phyloP scores from a whole-genome alignment of 2,113 vertebrate species.

The Zapus hudsonius region DNA sequence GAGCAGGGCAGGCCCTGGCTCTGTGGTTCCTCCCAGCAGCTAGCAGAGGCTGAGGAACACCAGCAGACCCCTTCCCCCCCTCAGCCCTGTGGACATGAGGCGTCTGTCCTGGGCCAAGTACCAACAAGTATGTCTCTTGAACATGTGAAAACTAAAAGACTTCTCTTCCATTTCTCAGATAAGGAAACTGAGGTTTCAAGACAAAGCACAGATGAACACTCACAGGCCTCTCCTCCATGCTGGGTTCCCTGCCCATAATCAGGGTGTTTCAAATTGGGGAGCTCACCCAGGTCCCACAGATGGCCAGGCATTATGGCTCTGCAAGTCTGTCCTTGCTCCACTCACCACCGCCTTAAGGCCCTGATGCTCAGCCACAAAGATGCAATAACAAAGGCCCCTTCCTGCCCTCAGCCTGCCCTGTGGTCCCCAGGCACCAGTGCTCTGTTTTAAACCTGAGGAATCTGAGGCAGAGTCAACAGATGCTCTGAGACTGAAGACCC shows the following conservation, averaged over 20 bases:
- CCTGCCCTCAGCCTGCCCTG: not conserved
- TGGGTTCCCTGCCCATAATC: not conserved
- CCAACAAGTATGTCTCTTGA: not conserved
- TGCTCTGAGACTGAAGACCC: not conserved
- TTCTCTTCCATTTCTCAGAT: not conserved
- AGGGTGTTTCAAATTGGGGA: not conserved
- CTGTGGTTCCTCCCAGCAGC: not conserved
- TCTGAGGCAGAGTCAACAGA: not conserved
- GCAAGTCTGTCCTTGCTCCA: not conserved
- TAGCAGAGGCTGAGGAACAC: not conserved
- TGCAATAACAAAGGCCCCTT: not conserved
- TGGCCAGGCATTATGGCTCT: not conserved
- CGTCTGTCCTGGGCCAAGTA: not conserved
- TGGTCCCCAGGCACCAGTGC: not conserved
- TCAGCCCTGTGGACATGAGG: accelerated
- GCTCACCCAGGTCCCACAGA: not conserved
- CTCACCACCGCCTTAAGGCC: not conserved
- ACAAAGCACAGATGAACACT: not conserved
- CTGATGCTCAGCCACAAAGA: not conserved
- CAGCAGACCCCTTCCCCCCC: too few relatives aligned
- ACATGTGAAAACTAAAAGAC: not conserved
- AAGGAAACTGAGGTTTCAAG: not conserved
- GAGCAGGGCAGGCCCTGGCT: not conserved
- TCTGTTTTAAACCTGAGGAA: not conserved
- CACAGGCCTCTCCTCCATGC: accelerated